Conservation (phyloP, 2,797 vertebrate species). For the Lacerta agilis region DNA sequence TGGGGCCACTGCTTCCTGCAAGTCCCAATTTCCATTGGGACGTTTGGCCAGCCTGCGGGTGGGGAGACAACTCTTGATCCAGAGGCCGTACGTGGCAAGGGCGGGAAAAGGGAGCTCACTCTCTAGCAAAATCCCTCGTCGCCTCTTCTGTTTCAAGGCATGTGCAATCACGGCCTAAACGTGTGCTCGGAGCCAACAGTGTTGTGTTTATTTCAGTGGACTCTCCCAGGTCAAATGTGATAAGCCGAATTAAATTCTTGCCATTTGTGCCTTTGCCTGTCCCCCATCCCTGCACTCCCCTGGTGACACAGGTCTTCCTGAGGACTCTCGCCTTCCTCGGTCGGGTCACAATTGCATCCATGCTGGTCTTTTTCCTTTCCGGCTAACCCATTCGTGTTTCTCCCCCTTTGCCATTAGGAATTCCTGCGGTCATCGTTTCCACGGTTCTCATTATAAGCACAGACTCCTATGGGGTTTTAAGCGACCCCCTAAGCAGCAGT, state of each 20-base stretch:
- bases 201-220: not conserved
- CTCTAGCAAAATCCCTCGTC: too few species aligned
- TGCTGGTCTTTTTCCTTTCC: not conserved
- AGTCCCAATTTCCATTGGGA: not conserved
- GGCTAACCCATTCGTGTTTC: slow-evolving; percentile 12
- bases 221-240: not conserved
- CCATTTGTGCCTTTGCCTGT: not conserved
- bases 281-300: not conserved
- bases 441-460: slow-evolving; percentile 81
- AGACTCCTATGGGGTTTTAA: slow-evolving; percentile 80
- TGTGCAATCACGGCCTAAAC: not conserved
- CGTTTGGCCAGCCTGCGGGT: too few species aligned
- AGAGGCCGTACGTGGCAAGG: too few species aligned
- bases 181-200: not conserved
- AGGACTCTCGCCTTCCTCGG: slow-evolving; percentile 21
- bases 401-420: slow-evolving; percentile 64
- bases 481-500: slow-evolving; percentile 27
- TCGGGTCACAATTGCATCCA: not conserved
- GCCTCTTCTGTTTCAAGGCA: too few species aligned
- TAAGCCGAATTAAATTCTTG: not conserved
- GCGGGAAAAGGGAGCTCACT: too few species aligned
- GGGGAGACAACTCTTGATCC: not conserved
- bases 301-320: not conserved
- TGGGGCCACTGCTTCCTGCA: too few species aligned
- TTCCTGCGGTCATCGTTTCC: slow-evolving; percentile 78